phyloP scores from a whole-genome alignment of 2,113 vertebrate genomes.

The Rhineura floridana region DNA sequence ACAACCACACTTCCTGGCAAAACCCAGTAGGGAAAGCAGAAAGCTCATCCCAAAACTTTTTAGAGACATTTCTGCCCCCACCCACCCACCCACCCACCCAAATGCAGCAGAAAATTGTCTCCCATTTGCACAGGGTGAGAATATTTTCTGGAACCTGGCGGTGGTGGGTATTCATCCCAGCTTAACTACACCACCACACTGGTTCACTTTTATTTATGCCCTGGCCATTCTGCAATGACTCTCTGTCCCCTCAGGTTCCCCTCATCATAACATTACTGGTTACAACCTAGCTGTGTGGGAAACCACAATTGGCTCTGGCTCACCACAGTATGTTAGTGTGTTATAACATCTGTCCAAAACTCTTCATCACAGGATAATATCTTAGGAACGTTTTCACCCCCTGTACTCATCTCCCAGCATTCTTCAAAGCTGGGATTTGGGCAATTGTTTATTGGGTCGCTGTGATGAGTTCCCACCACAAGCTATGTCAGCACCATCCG shows the following conservation, averaged over 20 bases:
- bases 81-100: too few species aligned
- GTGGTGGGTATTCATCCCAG: too few species aligned
- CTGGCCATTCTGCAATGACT: neutral
- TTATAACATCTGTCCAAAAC: neutral
- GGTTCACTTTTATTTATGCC: too few species aligned
- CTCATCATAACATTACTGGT: neutral
- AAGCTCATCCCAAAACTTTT: too few species aligned
- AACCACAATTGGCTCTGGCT: neutral
- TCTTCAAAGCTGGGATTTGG: neutral
- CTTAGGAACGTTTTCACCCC: constrained; percentile 9
- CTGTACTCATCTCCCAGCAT: neutral
- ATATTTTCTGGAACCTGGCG: neutral
- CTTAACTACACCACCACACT: too few species aligned
- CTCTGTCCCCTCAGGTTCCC: neutral
- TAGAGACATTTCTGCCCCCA: too few species aligned
- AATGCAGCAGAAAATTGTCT: too few species aligned
- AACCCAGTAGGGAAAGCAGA: too few species aligned
- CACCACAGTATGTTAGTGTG: neutral
- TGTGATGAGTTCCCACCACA: neutral
- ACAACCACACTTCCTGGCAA: too few species aligned
- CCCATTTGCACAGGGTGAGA: neutral
- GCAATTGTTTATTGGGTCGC: neutral
- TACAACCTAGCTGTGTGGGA: neutral
- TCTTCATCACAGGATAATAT: neutral
- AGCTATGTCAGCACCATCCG: neutral